Conservation (phyloP, 2,113 vertebrate species). For the Syngnathus typhle region DNA sequence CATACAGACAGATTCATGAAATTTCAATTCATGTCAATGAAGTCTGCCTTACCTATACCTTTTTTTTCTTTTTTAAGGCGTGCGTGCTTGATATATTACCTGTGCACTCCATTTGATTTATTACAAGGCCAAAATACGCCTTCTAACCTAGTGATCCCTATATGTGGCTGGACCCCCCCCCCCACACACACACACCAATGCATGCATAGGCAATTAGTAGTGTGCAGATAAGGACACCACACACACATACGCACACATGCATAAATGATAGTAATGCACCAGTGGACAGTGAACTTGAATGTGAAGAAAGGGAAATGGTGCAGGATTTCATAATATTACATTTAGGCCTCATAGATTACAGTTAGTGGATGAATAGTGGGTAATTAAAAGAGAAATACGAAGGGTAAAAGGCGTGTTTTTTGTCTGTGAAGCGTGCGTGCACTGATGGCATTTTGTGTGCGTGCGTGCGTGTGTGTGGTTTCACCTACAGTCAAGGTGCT, state of each 20-base stretch:
- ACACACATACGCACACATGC: slow-evolving; percentile 13
- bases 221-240: slow-evolving; percentile 5
- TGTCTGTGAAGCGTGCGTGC: slow-evolving; percentile 37
- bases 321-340: slow-evolving; percentile 26
- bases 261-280: slow-evolving; percentile 38
- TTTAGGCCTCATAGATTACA: slow-evolving; percentile 46
- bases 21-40: neutral
- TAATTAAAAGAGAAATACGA: slow-evolving; percentile 45
- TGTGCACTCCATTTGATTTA: neutral
- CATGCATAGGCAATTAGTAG: neutral
- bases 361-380: slow-evolving; percentile 21
- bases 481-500: slow-evolving; percentile 87
- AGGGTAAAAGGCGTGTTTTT: slow-evolving; percentile 32
- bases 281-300: slow-evolving; percentile 40
- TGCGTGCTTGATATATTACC: neutral
- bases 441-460: slow-evolving; percentile 46
- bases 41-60: neutral
- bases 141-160: slow-evolving; percentile 49
- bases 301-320: slow-evolving; percentile 19
- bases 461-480: slow-evolving; percentile 1
- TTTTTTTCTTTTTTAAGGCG: neutral
- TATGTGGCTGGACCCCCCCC: neutral
- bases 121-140: slow-evolving; percentile 25
- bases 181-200: neutral
- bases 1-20: neutral